These are phyloP conservation scores for Lasioglossum baleicum DNA, from an alignment of 1,140 invertebrate species.

Conservation along the genomic window DNA sequence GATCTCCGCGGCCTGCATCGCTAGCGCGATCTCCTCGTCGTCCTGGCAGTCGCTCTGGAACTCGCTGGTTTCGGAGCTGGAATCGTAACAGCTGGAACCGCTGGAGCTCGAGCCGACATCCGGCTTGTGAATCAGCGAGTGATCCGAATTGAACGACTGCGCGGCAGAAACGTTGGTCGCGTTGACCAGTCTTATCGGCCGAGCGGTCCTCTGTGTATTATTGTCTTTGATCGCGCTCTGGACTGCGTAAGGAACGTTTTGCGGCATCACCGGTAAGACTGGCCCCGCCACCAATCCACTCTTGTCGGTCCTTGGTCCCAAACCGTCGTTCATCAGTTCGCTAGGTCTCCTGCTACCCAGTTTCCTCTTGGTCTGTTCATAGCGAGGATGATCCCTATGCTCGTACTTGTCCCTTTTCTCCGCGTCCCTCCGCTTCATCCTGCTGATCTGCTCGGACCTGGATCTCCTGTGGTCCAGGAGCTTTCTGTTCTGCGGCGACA, in stretches of 20 bases:
- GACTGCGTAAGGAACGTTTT: constrained; percentile 22
- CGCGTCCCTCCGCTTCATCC: constrained; percentile 66
- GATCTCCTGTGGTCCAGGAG: constrained; percentile 73
- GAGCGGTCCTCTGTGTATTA: constrained; percentile 35
- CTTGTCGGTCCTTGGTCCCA: constrained; percentile 76
- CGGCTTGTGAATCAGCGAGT: constrained; percentile 52
- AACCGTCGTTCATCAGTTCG: constrained; percentile 72
- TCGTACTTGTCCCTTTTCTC: constrained; percentile 64
- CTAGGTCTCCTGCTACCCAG: constrained; percentile 41
- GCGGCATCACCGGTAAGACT: constrained; percentile 13
- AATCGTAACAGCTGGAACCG: constrained; percentile 72
- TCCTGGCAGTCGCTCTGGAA: constrained; percentile 92
- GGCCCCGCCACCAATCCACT: constrained; percentile 68
- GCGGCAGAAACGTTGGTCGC: constrained; percentile 47
- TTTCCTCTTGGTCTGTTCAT: constrained; percentile 58
- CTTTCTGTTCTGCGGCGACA: constrained; percentile 71
- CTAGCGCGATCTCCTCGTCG: constrained; percentile 93
- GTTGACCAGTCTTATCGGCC: constrained; percentile 54
- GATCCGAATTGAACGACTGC: constrained; percentile 51
- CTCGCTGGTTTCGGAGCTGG: constrained; percentile 83
- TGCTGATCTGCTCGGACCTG: constrained; percentile 73
- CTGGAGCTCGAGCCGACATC: constrained; percentile 74
- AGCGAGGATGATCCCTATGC: constrained; percentile 43
- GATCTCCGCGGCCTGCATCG: constrained; percentile 91
- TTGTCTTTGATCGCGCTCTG: constrained; percentile 27